A percentile compares a stretch with the other conserved stretches of the same genome.
These are phyloP conservation scores for Gasteruption jaculator DNA, from an alignment of 2,888 invertebrate genomes.

Conservation along the genomic window DNA sequence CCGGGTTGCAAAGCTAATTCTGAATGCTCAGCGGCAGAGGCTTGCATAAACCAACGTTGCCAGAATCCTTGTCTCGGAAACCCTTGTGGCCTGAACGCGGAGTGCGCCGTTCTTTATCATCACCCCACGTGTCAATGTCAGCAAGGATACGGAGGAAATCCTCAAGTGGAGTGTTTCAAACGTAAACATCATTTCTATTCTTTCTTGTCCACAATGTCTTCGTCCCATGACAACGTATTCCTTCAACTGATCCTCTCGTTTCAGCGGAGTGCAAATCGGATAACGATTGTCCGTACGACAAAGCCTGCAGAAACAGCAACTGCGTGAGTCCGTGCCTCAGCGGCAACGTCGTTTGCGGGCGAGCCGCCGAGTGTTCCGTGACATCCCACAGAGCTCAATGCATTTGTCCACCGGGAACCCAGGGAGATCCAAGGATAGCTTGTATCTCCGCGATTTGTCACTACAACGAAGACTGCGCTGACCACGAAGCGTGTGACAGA, in stretches of 20 bases:
- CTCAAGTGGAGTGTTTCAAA: conserved; percentile 78
- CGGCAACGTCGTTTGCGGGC: conserved; percentile 67
- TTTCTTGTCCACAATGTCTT: background rate
- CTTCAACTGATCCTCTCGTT: conserved; percentile 12
- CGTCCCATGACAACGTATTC: background rate
- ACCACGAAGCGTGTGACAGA: conserved; percentile 78
- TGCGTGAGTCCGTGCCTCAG: conserved; percentile 75
- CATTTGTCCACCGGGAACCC: conserved; percentile 78
- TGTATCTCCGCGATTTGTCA: conserved; percentile 82
- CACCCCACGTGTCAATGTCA: conserved; percentile 82
- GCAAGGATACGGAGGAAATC: conserved; percentile 82
- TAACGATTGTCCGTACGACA: conserved; percentile 79
- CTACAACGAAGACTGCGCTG: conserved; percentile 84
- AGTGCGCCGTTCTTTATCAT: conserved; percentile 73
- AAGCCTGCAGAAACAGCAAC: conserved; percentile 72
- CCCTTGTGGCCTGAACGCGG: conserved; percentile 77
- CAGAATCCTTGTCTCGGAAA: conserved; percentile 77
- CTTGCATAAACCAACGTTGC: conserved; percentile 77
- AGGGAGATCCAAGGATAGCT: conserved; percentile 75
- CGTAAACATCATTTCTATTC: conserved; percentile 60
- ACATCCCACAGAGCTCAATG: conserved; percentile 77
- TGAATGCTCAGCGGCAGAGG: conserved; percentile 72
- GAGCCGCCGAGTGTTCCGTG: conserved; percentile 72
- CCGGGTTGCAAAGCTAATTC: conserved; percentile 70
- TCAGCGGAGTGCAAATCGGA: conserved; percentile 77